Evolutionary conservation across 2,113 vertebrate species (phyloP).

Genomic region (Coryphaenoides rupestris): DNA sequence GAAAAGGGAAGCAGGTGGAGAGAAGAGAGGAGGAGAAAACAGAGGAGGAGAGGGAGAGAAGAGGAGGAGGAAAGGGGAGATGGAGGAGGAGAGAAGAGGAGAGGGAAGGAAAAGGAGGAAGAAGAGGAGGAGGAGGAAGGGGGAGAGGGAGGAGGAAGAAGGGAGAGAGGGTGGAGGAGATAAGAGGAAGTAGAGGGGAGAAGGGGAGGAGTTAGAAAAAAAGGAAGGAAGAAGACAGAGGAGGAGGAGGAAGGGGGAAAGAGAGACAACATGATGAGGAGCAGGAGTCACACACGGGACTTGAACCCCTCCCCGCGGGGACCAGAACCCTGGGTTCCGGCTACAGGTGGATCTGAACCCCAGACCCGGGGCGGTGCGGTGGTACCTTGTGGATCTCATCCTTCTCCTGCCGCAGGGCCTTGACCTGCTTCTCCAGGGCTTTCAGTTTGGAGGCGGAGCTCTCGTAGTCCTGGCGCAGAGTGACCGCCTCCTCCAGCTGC

Average conservation of each 20-base stretch:
- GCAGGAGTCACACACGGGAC: too few species aligned
- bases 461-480: conserved; percentile 85
- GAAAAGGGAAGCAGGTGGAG: background rate
- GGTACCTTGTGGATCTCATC: conserved; percentile 94
- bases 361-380: too few species aligned
- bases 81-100: background rate
- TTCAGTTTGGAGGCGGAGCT: conserved; percentile 83
- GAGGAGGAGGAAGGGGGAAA: too few species aligned
- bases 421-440: conserved; percentile 88
- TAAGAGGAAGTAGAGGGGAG: background rate
- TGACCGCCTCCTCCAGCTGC: conserved; percentile 84
- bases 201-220: background rate
- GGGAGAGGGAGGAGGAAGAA: background rate
- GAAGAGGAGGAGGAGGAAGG: too few species aligned
- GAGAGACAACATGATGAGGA: too few species aligned
- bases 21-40: too few species aligned
- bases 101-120: background rate
- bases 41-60: background rate
- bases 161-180: background rate
- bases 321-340: too few species aligned
- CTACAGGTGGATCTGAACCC: background rate
- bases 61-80: too few species aligned
- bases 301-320: too few species aligned
- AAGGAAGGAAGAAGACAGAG: background rate
- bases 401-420: conserved; percentile 82